A percentile compares a stretch with the other conserved stretches of the same genome.
Conservation (phyloP, 2,113 vertebrate species). For the Indri indri region DNA sequence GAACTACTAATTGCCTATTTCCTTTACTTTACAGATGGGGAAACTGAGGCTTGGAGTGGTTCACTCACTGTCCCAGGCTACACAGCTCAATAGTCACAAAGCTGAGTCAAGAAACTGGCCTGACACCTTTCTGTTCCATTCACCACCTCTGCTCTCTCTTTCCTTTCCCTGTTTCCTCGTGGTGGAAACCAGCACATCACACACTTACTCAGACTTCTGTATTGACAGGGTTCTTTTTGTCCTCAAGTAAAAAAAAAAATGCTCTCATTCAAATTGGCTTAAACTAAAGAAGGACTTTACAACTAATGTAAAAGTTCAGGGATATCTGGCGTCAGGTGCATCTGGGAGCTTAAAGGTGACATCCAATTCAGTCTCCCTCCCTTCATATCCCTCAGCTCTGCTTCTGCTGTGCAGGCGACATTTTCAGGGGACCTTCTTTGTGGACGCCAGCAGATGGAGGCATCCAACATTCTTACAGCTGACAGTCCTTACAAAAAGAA, state of each 20-base stretch:
- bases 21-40: not conserved
- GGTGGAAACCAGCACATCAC: not conserved
- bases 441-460: not conserved
- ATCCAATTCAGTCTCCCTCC: not conserved
- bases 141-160: not conserved
- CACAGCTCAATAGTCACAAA: not conserved
- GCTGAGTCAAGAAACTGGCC: not conserved
- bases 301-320: not conserved
- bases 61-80: not conserved
- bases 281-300: not conserved
- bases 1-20: not conserved
- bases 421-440: not conserved
- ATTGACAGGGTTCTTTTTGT: not conserved
- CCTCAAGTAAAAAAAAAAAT: not conserved
- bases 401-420: not conserved
- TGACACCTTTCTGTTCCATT: not conserved
- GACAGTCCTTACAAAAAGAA: not conserved
- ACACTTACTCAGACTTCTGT: not conserved
- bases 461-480: not conserved
- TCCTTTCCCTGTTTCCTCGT: not conserved
- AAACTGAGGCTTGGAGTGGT: not conserved
- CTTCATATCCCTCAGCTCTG: not conserved
- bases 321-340: not conserved
- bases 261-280: conserved; percentile 21
- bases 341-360: not conserved